phyloP scores from a whole-genome alignment of 2,113 vertebrate species.

The Menidia beryllina region DNA sequence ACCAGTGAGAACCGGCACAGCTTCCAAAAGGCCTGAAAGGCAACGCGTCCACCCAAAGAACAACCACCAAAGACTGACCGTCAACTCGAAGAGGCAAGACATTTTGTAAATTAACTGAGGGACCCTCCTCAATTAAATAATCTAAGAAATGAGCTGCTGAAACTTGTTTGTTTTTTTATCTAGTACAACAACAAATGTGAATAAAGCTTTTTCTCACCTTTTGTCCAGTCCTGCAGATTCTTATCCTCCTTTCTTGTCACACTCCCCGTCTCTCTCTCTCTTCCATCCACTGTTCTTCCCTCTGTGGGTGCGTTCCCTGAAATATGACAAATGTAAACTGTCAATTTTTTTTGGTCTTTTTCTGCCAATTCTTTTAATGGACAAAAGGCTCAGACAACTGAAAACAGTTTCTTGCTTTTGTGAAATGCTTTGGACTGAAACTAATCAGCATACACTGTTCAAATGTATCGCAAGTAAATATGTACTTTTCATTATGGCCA shows the following conservation, averaged over 20 bases:
- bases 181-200: no score
- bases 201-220: no score
- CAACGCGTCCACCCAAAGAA: background rate
- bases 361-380: background rate
- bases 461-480: background rate
- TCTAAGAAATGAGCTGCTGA: background rate
- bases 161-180: no score
- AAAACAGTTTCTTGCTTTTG: background rate
- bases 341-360: background rate
- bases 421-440: background rate
- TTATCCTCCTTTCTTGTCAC: constrained; percentile 91
- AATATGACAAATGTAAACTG: constrained; percentile 14
- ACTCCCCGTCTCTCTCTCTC: constrained; percentile 90
- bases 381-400: background rate
- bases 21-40: no score
- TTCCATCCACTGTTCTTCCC: constrained; percentile 95
- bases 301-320: constrained; percentile 89
- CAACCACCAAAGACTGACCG: background rate
- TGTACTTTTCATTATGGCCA: background rate
- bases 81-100: background rate
- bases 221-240: constrained; percentile 90
- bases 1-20: no score
- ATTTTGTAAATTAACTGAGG: background rate
- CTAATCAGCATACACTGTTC: background rate
- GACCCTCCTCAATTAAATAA: constrained; percentile 6